A percentile compares a stretch with the other conserved stretches of the same genome.
These are phyloP conservation scores for Drosophila demipolita DNA, from an alignment of 2,888 invertebrate genomes.

Conservation along the genomic window DNA sequence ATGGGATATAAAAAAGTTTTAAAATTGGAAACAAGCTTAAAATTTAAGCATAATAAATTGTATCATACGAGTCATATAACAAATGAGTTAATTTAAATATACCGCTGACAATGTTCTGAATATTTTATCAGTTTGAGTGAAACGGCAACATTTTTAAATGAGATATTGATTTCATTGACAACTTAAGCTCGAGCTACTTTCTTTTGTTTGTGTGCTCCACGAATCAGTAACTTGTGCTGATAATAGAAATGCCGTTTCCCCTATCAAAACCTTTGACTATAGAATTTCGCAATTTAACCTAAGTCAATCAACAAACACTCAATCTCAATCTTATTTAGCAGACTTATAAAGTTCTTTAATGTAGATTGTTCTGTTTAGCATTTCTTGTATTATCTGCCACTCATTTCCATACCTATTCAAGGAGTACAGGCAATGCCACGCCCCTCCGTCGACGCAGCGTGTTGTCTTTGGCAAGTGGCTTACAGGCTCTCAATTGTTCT, in stretches of 20 bases:
- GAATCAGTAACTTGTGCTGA: not conserved
- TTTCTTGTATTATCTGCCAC: conserved; percentile 24
- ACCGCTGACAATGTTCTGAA: not conserved
- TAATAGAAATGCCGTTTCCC: not conserved
- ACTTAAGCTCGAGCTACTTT: not conserved
- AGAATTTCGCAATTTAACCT: conserved; percentile 3
- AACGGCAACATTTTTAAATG: not conserved
- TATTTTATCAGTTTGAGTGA: not conserved
- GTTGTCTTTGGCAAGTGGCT: conserved; percentile 56
- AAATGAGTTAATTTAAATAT: not conserved
- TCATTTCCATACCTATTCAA: conserved; percentile 36
- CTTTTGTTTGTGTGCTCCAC: not conserved
- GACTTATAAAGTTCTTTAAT: conserved; percentile 25
- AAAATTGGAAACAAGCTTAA: not conserved
- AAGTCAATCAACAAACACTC: conserved; percentile 31
- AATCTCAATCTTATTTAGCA: conserved; percentile 39
- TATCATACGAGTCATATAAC: not conserved
- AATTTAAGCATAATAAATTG: not conserved
- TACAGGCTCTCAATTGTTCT: conserved; percentile 55
- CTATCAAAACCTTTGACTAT: not conserved
- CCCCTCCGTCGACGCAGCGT: conserved; percentile 18
- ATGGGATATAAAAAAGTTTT: conserved; percentile 6
- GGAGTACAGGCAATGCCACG: conserved; percentile 17
- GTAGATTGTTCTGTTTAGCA: conserved; percentile 42
- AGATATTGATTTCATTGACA: not conserved